phyloP scores from a whole-genome alignment of 2,113 vertebrate species.

The Amazona vittata region DNA sequence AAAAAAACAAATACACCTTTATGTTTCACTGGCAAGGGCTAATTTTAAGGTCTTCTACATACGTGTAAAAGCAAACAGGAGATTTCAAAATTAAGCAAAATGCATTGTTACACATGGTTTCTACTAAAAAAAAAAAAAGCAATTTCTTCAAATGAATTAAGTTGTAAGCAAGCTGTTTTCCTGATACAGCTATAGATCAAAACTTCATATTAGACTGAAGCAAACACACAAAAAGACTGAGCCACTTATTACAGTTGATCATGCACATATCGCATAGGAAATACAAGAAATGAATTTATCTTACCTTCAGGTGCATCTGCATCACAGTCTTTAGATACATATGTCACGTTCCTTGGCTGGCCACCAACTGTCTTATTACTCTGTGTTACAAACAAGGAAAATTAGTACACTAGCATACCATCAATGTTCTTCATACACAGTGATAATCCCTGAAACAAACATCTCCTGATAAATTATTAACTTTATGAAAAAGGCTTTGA shows the following conservation, averaged over 20 bases:
- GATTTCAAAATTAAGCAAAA: neutral
- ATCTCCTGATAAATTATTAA: neutral
- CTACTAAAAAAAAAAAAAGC: neutral
- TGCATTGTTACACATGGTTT: neutral
- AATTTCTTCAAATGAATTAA: neutral
- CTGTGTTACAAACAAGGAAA: conserved; percentile 32
- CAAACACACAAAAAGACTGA: neutral
- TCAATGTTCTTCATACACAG: neutral
- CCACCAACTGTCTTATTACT: conserved; percentile 71
- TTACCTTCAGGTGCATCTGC: conserved; percentile 94
- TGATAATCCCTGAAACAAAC: neutral
- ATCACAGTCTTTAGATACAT: conserved; percentile 85
- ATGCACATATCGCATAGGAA: neutral
- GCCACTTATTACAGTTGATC: neutral
- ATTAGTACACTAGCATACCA: neutral
- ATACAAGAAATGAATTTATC: neutral
- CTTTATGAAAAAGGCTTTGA: neutral
- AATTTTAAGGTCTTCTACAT: neutral
- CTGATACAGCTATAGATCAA: neutral
- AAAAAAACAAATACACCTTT: neutral
- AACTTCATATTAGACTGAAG: neutral
- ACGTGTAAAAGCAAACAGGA: neutral
- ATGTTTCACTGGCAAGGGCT: neutral
- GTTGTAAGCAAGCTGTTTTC: neutral
- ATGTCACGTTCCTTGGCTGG: conserved; percentile 69